Conservation (phyloP, 2,113 vertebrate species). For the Pardalotus punctatus region DNA sequence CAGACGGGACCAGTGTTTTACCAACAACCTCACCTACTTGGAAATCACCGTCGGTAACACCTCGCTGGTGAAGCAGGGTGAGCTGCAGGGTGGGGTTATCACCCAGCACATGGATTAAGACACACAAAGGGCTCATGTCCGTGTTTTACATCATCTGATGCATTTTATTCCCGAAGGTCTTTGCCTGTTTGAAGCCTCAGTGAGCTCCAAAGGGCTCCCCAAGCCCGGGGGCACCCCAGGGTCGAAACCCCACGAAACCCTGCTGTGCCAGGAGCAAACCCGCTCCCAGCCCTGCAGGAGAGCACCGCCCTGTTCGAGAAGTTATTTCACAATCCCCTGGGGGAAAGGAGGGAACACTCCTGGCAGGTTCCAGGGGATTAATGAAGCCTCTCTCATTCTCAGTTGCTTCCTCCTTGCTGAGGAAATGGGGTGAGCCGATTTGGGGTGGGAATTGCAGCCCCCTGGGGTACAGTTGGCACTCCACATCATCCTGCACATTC, state of each 20-base stretch:
- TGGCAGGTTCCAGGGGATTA: not conserved
- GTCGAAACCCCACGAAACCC: not conserved
- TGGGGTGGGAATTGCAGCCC: not conserved
- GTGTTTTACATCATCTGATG: not conserved
- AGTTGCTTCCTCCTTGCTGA: not conserved
- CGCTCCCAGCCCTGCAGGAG: not conserved
- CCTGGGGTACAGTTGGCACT: not conserved
- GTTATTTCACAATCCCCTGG: not conserved
- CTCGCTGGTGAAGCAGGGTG: not conserved
- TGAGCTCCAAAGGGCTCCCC: not conserved
- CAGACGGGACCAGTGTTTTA: not conserved
- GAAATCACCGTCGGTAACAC: rapidly evolving
- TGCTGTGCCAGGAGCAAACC: not conserved
- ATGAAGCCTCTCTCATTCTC: rapidly evolving
- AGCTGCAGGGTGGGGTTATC: not conserved
- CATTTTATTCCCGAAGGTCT: rapidly evolving
- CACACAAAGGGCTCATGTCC: rapidly evolving
- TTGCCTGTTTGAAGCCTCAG: not conserved
- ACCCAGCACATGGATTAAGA: not conserved
- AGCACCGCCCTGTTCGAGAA: rapidly evolving
- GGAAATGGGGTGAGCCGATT: not conserved
- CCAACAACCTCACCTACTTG: conserved; percentile 29
- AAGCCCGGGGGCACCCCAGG: rapidly evolving
- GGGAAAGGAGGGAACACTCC: not conserved
- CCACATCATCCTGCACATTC: not conserved